Evolutionary conservation across 1,140 invertebrate species (phyloP), one percentile per base, ranked within the genome.

Genomic region (Apis florea): DNA sequence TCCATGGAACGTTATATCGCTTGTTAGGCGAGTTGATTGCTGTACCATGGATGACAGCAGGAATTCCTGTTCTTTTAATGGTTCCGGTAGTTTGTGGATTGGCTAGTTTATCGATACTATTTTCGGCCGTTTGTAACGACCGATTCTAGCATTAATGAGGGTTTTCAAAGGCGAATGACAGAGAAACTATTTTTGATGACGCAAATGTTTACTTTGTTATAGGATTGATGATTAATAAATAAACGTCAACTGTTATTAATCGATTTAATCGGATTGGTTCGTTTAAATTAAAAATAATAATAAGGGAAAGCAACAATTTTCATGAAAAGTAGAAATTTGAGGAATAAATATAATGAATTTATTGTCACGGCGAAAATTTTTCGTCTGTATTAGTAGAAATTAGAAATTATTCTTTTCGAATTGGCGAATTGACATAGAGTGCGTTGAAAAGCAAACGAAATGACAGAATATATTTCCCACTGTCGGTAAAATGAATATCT

Each of bases 61-160:
- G 26, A 82, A 68, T 78, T 78, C 47, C 66, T 71, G 66, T 77
- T 71, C 75, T 78, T 82, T 82, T 71, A 70, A 68, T 61, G 67
- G 51, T 82, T 51, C 67, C 66, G 67, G 75, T 51, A 71, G 75
- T 71, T 82, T 71, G 80, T 64, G 67, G 74, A 78, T 78, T 54
- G 74, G 67, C n/a, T 70, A 47, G 75, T 82, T 82, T 83, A 83
- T 79, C 47, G 67, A 24, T 71, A 79, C 75, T 78, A 81, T 83
- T 79, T 83, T 79, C 75, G 12, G 51, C 54, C 79, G 75, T 77
- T 82, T 77, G 67, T 82, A 53, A 21, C 49, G 0, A 67, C 58
- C 59, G 67, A 70, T 61, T 71, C 58, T 67, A 77, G n/a, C 58
- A 40, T 77, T 78, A 78, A 78, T 69, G 61, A 56, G 58, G 13